A percentile compares a stretch with the other conserved stretches of the same genome.
Evolutionary conservation across 2,888 invertebrate genomes (phyloP).

Genomic region (Lamellibrachia columna): DNA sequence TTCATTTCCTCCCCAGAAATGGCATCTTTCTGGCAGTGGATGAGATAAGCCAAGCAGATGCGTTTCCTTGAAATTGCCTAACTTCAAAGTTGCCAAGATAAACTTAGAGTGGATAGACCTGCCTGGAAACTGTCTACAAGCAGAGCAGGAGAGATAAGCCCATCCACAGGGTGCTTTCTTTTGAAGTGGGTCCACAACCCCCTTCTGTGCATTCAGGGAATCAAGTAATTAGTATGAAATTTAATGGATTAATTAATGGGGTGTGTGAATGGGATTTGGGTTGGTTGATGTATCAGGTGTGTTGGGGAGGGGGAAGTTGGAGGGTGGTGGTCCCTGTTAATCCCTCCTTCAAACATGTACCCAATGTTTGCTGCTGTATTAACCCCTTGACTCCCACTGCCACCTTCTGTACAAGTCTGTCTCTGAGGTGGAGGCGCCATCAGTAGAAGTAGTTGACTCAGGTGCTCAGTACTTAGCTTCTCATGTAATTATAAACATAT

Average conservation of each 20-base stretch:
- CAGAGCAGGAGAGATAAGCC: not conserved
- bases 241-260: not conserved
- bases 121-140: not conserved
- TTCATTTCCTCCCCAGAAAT: not conserved
- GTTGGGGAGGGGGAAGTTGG: not conserved
- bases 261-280: not conserved
- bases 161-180: not conserved
- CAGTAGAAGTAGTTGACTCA: not conserved
- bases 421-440: not conserved
- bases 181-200: not conserved
- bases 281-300: no score
- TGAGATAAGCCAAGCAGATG: not conserved
- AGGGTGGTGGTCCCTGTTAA: not conserved
- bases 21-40: not conserved
- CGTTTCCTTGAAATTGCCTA: not conserved
- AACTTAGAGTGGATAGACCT: not conserved
- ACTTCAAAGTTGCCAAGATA: slow-evolving; percentile 9
- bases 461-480: not conserved
- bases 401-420: not conserved
- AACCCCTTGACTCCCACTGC: not conserved
- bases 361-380: not conserved
- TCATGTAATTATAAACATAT: not conserved
- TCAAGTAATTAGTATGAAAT: not conserved
- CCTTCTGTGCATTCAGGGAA: not conserved
- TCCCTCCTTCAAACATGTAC: not conserved